Conservation (phyloP, 2,797 vertebrate species). For the Parauchenoglanis ngamensis region DNA sequence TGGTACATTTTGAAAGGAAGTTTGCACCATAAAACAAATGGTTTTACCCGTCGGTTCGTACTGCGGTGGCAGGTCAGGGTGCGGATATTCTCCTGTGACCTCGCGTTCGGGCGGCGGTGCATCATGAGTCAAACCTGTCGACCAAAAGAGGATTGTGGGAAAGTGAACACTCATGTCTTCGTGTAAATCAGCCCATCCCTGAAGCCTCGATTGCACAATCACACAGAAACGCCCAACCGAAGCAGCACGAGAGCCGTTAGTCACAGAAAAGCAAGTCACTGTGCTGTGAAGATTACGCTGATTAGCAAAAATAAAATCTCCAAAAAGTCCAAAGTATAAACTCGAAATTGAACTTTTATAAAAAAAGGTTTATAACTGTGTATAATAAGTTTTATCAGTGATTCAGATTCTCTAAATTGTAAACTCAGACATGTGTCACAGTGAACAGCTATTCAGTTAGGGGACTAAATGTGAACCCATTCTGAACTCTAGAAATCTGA, state of each 20-base stretch:
- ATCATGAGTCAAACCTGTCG: slow-evolving; percentile 69
- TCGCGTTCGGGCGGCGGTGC: slow-evolving; percentile 68
- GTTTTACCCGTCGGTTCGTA: slow-evolving; percentile 70
- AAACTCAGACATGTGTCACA: background rate
- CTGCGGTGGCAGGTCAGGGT: slow-evolving; percentile 57
- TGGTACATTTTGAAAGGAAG: background rate
- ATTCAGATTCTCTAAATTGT: background rate
- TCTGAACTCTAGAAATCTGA: background rate
- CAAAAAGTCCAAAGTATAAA: background rate
- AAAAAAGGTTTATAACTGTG: background rate
- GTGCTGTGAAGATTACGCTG: too few species aligned
- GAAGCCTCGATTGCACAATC: background rate
- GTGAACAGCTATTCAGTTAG: background rate
- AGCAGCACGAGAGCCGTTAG: background rate
- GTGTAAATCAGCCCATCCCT: background rate
- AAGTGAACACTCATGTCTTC: background rate
- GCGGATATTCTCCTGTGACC: slow-evolving; percentile 33
- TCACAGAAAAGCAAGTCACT: background rate
- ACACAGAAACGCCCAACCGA: background rate
- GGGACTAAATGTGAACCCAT: background rate
- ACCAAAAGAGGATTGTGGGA: background rate
- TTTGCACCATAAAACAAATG: background rate
- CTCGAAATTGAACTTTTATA: background rate
- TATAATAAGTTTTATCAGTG: too few species aligned
- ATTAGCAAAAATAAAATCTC: too few species aligned